Conservation (phyloP, 2,113 vertebrate genomes). For the Sinocyclocheilus grahami region DNA sequence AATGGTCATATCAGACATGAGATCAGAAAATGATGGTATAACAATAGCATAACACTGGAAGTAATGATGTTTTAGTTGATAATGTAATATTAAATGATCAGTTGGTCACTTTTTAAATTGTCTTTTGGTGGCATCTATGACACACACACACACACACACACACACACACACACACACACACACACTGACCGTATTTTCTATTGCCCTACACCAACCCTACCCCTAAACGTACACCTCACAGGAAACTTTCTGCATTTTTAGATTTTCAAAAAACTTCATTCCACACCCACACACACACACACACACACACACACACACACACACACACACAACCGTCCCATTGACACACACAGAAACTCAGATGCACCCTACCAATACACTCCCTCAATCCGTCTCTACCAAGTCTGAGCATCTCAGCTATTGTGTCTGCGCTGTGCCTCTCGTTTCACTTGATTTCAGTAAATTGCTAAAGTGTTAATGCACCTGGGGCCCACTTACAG, state of each 20-base stretch:
- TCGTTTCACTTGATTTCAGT: slow-evolving; percentile 55
- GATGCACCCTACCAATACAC: background rate
- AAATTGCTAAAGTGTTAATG: slow-evolving; percentile 69
- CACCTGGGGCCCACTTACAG: slow-evolving; percentile 75
- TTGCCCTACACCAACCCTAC: too few relatives aligned
- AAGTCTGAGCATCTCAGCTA: background rate
- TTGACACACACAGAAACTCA: background rate
- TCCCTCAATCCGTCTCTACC: background rate
- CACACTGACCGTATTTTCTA: too few relatives aligned
- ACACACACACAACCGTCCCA: background rate
- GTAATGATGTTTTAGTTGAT: background rate
- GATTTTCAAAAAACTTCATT: too few relatives aligned
- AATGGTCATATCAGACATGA: background rate
- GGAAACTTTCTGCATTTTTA: too few relatives aligned
- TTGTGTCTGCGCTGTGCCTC: background rate
- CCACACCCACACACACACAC: background rate
- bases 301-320: too few relatives aligned
- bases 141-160: too few relatives aligned
- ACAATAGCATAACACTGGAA: background rate
- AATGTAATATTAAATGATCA: background rate
- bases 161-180: too few relatives aligned
- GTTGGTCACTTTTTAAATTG: background rate
- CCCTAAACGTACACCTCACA: too few relatives aligned
- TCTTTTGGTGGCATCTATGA: background rate
- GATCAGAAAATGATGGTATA: background rate